These are phyloP conservation scores for Myiagra hebetior DNA, from an alignment of 2,113 vertebrate species.

Conservation along the genomic window DNA sequence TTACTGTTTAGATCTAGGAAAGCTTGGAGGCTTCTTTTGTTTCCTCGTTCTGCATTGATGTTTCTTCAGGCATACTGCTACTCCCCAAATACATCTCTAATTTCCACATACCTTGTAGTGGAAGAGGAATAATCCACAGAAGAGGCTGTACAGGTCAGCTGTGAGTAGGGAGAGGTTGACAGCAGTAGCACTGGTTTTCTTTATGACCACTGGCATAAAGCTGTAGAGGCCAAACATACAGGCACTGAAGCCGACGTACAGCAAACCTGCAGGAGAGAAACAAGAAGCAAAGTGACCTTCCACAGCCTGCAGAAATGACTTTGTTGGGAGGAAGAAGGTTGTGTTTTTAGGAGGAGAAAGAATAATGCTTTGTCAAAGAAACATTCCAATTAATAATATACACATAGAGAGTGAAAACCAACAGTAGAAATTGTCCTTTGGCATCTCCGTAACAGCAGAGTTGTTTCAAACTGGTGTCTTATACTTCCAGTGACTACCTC, in stretches of 20 bases:
- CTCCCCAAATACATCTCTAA: neutral
- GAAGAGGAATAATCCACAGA: conserved; percentile 93
- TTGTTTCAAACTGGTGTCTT: neutral
- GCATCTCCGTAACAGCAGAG: neutral
- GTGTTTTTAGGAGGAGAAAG: neutral
- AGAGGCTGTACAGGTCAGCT: conserved; percentile 90
- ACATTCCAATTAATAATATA: neutral
- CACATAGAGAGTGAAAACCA: neutral
- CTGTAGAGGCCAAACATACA: conserved; percentile 97
- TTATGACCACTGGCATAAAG: conserved; percentile 94
- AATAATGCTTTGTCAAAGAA: neutral
- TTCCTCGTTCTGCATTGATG: neutral
- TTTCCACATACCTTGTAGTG: conserved; percentile 86
- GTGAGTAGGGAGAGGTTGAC: conserved; percentile 94
- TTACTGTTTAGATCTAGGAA: neutral
- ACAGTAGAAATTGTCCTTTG: neutral
- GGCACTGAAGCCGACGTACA: conserved; percentile 90
- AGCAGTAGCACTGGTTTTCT: conserved; percentile 89
- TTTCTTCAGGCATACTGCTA: neutral
- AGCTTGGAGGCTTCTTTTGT: neutral
- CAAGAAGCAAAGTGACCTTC: neutral
- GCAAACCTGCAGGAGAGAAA: conserved; percentile 77
- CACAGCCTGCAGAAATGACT: neutral
- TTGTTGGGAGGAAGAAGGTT: neutral
- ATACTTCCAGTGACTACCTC: neutral